Evolutionary conservation across 2,797 vertebrate species (phyloP), one percentile per base, ranked within the genome.

Genomic region (Pseudotriccus pelzelni): DNA sequence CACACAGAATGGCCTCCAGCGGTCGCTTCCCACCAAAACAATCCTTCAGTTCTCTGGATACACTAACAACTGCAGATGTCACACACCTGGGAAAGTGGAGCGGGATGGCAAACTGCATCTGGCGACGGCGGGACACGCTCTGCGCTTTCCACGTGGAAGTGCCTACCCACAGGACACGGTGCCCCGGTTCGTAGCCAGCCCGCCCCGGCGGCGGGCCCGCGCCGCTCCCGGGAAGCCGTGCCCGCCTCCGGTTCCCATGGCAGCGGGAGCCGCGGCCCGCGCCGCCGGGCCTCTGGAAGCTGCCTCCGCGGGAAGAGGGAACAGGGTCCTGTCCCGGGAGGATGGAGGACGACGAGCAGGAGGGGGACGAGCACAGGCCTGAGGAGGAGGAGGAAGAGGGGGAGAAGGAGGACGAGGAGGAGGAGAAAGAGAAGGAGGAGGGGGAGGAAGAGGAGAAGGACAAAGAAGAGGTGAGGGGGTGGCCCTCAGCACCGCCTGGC

Each of bases 271-370:
- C 53, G 74, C 64, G 25, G 28, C 28, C 30, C 13, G 23, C 14
- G 18, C 46, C 7, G 36, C 43, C 60, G 3, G 52, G 28, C 63
- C 63, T 22, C 50, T 5, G 5, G 27, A 3, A n/a, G 75, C 59
- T 3, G 7, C 14, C 21, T 8, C 67, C 2, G 68, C 59, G 63
- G 70, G n/a, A 7, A 39, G 44, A 10, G 49, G 60, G 52, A 13
- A 36, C 32, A 36, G 88, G 58, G 32, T 28, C 55, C 50, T 7
- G n/a, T 14, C 14, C 14, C 30, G 34, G 8, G 24, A 32, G 96
- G 36, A 98, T 98, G 98, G 98, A 97, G 13, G 96, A 92, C 50
- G 94, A 94, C 58, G 97, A 97, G 11, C 69, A 82, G 24, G 77
- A 92, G 24, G 92, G 69, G 36, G 58, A 37, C 4, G 36, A 68